A percentile compares a stretch with the other conserved stretches of the same genome.
Conservation (phyloP, 2,888 invertebrate genomes). For the Tipula confusa region DNA sequence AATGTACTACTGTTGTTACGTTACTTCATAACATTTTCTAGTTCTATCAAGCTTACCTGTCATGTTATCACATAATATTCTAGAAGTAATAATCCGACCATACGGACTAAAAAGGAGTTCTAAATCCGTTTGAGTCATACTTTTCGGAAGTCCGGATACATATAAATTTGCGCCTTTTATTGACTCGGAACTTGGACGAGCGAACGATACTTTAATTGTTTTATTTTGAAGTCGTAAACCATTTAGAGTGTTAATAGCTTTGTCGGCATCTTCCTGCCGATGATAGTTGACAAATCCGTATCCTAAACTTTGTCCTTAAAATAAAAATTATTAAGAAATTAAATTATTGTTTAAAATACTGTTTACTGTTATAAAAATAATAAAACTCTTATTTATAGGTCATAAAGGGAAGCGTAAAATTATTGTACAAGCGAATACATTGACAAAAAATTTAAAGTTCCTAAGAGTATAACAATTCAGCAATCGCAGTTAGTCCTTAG, state of each 20-base stretch:
- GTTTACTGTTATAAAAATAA: no score
- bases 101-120: constrained; percentile 76
- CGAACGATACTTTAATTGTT: constrained; percentile 96
- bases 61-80: constrained; percentile 81
- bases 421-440: no score
- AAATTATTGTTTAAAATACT: not conserved
- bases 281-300: constrained; percentile 99
- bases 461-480: no score
- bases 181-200: constrained; percentile 88
- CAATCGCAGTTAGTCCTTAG: no score
- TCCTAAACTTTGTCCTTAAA: constrained; percentile 90
- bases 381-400: no score
- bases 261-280: constrained; percentile 94
- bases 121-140: constrained; percentile 80
- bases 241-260: constrained; percentile 96
- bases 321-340: constrained; percentile 12
- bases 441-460: no score
- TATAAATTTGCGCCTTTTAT: constrained; percentile 93
- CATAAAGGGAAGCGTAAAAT: no score
- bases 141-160: constrained; percentile 86
- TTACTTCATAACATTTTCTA: not conserved
- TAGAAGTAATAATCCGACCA: constrained; percentile 79
- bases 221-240: constrained; percentile 98
- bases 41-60: constrained; percentile 57
- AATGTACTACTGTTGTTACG: not conserved